Conservation (phyloP, 1,140 invertebrate genomes). For the Magallana angulata region DNA sequence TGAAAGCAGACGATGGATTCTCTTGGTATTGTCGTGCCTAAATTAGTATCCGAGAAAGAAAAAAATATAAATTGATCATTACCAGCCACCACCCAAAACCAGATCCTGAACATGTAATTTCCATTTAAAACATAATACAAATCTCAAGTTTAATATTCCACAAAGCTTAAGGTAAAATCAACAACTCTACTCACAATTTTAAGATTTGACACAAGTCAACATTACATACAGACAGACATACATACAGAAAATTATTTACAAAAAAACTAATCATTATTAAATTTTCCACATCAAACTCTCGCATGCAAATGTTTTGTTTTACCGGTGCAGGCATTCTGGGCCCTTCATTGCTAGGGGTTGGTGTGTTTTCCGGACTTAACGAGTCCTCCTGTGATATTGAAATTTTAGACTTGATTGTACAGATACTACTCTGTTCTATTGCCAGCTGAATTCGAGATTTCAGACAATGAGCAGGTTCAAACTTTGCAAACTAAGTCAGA, state of each 20-base stretch:
- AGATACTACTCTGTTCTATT: background rate
- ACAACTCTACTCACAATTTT: background rate
- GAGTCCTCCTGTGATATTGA: slow-evolving; percentile 6
- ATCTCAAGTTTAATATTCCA: background rate
- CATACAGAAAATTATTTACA: slow-evolving; percentile 16
- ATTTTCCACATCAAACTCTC: slow-evolving; percentile 23
- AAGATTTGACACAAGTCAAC: background rate
- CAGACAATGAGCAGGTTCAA: slow-evolving; percentile 8
- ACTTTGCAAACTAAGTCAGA: background rate
- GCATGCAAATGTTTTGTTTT: slow-evolving; percentile 27
- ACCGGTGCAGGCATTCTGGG: background rate
- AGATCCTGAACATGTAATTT: background rate
- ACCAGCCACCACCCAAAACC: background rate
- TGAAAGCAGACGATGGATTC: slow-evolving; percentile 24
- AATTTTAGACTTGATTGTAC: slow-evolving; percentile 13
- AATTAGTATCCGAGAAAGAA: background rate
- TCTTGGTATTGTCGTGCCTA: slow-evolving; percentile 9
- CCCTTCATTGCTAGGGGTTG: slow-evolving; percentile 21
- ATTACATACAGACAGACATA: background rate
- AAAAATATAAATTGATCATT: background rate
- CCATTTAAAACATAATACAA: background rate
- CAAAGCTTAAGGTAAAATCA: background rate
- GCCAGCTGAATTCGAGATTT: background rate
- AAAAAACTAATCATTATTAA: slow-evolving; percentile 16
- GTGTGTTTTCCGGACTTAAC: background rate